Conservation (phyloP, 2,797 vertebrate genomes). For the Tokudaia muenninki region DNA sequence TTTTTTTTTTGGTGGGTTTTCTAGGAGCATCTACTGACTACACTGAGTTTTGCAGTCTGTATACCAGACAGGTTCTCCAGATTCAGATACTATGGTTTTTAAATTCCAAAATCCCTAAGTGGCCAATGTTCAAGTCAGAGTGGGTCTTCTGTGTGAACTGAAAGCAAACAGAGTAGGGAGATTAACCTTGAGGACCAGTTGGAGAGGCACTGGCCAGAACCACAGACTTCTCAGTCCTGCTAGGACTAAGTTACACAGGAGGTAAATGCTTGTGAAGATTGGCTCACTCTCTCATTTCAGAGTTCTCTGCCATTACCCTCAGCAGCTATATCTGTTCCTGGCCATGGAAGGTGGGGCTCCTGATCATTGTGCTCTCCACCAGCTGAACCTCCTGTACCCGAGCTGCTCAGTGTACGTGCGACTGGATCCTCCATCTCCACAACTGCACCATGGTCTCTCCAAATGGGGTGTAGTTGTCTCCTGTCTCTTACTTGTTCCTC, state of each 20-base stretch:
- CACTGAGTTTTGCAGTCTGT: neutral
- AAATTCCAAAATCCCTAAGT: neutral
- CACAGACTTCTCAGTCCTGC: neutral
- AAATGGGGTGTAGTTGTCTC: neutral
- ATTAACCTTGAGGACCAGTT: no score
- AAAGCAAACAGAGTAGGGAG: neutral
- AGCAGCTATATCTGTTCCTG: no score
- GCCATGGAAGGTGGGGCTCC: no score
- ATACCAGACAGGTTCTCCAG: neutral
- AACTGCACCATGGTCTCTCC: neutral
- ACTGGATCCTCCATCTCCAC: neutral
- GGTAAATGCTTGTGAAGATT: neutral
- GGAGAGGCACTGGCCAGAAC: no score
- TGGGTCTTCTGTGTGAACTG: neutral
- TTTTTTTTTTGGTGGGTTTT: no score
- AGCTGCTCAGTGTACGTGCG: neutral
- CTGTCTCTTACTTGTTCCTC: neutral
- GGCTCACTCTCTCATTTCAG: no score
- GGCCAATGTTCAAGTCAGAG: neutral
- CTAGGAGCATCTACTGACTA: neutral
- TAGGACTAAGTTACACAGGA: neutral
- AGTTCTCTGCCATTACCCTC: neutral
- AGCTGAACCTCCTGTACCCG: neutral
- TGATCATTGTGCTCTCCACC: neutral
- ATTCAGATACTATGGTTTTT: no score